Evolutionary conservation across 2,113 vertebrate genomes (phyloP).

Genomic region (Colistium nudipinnis): DNA sequence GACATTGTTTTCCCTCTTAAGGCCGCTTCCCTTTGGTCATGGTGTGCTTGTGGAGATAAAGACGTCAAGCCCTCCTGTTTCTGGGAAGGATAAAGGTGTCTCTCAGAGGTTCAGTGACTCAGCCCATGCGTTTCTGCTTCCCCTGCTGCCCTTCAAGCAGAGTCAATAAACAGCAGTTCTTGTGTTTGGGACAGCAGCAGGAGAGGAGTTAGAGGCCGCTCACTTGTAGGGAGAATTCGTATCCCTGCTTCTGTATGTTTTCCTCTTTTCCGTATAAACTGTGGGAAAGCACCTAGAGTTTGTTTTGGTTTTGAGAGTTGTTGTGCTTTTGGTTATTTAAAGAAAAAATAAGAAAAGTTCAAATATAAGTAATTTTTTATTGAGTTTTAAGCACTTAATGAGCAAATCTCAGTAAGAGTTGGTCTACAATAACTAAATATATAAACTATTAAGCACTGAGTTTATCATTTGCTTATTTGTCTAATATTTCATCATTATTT

Average conservation of each 20-base stretch:
- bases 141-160: constrained; percentile 55
- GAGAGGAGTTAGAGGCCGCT: constrained; percentile 43
- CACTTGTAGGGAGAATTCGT: constrained; percentile 9
- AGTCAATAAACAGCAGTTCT: constrained; percentile 80
- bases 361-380: background rate
- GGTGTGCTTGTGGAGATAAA: constrained; percentile 73
- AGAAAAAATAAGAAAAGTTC: background rate
- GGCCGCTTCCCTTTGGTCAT: constrained; percentile 64
- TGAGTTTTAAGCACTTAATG: background rate
- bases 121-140: constrained; percentile 73
- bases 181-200: constrained; percentile 67
- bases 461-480: background rate
- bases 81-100: constrained; percentile 73
- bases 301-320: background rate
- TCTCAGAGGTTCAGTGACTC: constrained; percentile 70
- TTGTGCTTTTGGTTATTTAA: background rate
- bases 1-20: constrained; percentile 73
- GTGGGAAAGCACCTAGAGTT: background rate
- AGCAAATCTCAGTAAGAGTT: background rate
- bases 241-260: constrained; percentile 34
- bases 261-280: background rate
- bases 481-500: background rate
- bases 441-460: background rate
- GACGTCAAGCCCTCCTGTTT: constrained; percentile 64
- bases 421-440: background rate